These are phyloP conservation scores for Discoglossus pictus DNA, from an alignment of 2,797 vertebrate species.

Conservation along the genomic window DNA sequence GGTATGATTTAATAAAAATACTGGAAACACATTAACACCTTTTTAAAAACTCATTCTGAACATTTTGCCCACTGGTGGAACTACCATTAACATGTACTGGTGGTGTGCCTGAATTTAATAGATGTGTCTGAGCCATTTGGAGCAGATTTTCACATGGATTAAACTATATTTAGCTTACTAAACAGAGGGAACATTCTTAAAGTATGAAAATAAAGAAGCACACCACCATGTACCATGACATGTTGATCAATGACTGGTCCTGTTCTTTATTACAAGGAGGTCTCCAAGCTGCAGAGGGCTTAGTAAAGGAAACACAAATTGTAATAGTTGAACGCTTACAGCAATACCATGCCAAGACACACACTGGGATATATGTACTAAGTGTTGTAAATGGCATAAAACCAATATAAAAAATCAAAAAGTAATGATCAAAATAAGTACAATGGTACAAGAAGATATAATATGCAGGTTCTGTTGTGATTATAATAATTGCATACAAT, in stretches of 20 bases:
- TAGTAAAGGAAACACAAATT: too few relatives aligned
- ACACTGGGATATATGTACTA: too few relatives aligned
- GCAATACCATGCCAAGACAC: too few relatives aligned
- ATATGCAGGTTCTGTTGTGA: too few relatives aligned
- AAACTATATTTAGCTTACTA: slow-evolving; percentile 3
- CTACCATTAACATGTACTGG: slow-evolving; percentile 12
- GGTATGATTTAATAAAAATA: background rate
- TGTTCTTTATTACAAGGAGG: slow-evolving; percentile 1
- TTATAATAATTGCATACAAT: too few relatives aligned
- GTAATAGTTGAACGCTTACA: too few relatives aligned
- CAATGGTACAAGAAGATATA: too few relatives aligned
- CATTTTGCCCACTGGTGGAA: slow-evolving; percentile 7
- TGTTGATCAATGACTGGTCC: background rate
- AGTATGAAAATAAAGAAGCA: background rate
- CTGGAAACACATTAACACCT: slow-evolving; percentile 16
- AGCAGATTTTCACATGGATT: background rate
- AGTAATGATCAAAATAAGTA: too few relatives aligned
- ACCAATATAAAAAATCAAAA: too few relatives aligned
- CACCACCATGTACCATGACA: slow-evolving; percentile 1
- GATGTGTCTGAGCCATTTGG: slow-evolving; percentile 11
- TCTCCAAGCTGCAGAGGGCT: too few relatives aligned
- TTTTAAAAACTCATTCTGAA: background rate
- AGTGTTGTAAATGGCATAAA: too few relatives aligned
- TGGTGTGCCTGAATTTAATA: background rate
- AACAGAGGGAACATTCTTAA: slow-evolving; percentile 7